A percentile compares a stretch with the other conserved stretches of the same genome.
Evolutionary conservation across 2,797 vertebrate species (phyloP).

Genomic region (Vireo griseus): DNA sequence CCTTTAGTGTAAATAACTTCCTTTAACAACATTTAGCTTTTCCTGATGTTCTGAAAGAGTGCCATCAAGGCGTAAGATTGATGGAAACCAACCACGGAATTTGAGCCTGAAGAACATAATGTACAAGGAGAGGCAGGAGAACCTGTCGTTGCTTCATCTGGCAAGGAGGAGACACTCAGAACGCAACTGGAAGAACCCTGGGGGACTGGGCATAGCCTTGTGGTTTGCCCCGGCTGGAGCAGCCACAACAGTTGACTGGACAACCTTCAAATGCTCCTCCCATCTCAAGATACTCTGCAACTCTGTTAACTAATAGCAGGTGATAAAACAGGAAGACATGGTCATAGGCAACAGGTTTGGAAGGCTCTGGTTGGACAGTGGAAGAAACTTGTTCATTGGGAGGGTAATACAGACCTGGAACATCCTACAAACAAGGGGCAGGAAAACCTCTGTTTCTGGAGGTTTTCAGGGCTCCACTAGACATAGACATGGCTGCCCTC

Average conservation of each 20-base stretch:
- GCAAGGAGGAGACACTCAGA: not conserved
- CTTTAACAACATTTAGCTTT: not conserved
- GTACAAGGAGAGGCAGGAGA: not conserved
- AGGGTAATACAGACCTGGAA: not conserved
- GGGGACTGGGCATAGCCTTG: not conserved
- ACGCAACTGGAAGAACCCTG: not conserved
- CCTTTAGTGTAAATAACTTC: not conserved
- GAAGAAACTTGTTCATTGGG: not conserved
- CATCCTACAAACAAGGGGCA: not conserved
- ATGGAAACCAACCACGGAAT: not conserved
- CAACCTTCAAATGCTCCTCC: not conserved
- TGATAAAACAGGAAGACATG: not conserved
- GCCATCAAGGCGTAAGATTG: not conserved
- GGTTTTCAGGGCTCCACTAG: not conserved
- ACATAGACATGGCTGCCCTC: not conserved
- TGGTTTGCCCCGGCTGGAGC: not conserved
- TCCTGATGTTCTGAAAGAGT: not conserved
- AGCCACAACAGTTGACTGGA: not conserved
- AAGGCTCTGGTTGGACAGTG: not conserved
- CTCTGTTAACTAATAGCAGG: not conserved
- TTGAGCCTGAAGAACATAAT: not conserved
- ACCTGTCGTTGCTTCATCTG: not conserved
- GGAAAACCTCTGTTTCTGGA: not conserved
- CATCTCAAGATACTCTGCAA: not conserved
- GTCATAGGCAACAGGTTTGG: not conserved